phyloP scores from a whole-genome alignment of 2,888 invertebrate species.

The Agrypnus murinus region DNA sequence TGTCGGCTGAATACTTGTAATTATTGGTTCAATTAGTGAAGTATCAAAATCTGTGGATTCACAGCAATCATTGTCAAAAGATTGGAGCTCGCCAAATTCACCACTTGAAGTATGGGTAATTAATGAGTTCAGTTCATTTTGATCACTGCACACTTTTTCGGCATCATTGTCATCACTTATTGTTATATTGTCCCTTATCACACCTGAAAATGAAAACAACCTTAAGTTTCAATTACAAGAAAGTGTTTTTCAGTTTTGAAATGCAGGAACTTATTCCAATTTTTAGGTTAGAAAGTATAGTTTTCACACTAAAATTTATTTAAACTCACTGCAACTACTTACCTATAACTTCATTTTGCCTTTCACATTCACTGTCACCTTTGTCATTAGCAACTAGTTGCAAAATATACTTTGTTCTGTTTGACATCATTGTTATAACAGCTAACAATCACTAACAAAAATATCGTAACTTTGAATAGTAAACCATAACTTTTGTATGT shows the following conservation, averaged over 20 bases:
- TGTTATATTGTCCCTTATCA: too few relatives aligned
- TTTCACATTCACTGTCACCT: too few relatives aligned
- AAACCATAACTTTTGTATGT: too few relatives aligned
- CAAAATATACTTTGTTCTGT: too few relatives aligned
- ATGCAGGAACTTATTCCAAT: constrained; percentile 7
- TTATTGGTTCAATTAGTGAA: constrained; percentile 8
- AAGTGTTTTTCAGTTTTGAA: background rate
- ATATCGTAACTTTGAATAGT: too few relatives aligned
- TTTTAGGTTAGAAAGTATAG: constrained; percentile 19
- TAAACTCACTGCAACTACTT: constrained; percentile 11
- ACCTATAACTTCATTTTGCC: background rate
- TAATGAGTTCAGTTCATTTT: constrained; percentile 8
- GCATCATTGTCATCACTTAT: background rate
- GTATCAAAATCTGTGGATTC: constrained; percentile 6
- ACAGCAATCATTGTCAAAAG: constrained; percentile 13
- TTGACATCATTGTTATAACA: too few relatives aligned
- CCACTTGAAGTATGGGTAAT: constrained; percentile 8
- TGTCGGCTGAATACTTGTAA: constrained; percentile 10
- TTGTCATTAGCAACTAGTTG: too few relatives aligned
- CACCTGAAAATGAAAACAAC: background rate
- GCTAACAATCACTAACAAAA: too few relatives aligned
- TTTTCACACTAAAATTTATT: constrained; percentile 1
- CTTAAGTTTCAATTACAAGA: constrained; percentile 6
- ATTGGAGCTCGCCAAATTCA: constrained; percentile 3
- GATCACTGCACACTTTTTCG: background rate